Conservation (phyloP, 2,113 vertebrate genomes). For the Microcebus jonahi region DNA sequence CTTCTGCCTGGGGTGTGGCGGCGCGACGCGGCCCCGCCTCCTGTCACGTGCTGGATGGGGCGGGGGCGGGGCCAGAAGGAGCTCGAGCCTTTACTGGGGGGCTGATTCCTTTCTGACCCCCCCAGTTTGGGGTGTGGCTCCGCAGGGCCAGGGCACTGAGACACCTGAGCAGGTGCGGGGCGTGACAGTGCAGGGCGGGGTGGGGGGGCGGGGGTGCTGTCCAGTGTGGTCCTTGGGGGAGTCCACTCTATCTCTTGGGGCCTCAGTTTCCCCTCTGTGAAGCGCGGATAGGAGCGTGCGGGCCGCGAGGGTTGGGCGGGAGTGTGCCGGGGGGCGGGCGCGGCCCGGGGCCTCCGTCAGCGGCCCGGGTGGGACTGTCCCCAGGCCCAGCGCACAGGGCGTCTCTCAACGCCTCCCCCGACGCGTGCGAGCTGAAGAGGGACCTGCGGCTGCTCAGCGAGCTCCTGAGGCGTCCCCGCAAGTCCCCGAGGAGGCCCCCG, state of each 20-base stretch:
- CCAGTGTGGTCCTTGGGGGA: too few species aligned
- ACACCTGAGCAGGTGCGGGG: neutral
- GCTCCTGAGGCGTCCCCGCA: conserved; percentile 41
- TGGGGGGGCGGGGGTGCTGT: neutral
- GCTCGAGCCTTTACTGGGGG: neutral
- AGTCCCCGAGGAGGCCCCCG: neutral
- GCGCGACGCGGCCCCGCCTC: neutral
- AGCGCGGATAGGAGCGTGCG: neutral
- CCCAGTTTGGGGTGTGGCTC: neutral
- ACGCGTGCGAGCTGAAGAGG: conserved; percentile 74
- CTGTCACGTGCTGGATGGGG: neutral
- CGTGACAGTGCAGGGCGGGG: neutral
- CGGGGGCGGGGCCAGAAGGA: neutral
- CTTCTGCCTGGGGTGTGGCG: neutral
- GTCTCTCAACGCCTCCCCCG: conserved; percentile 39
- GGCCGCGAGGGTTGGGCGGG: neutral
- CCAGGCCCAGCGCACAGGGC: neutral
- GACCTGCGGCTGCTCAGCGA: conserved; percentile 66
- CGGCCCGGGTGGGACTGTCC: neutral
- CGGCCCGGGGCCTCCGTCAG: accelerated
- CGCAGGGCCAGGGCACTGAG: too few species aligned
- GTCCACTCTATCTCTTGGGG: neutral
- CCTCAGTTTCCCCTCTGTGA: neutral
- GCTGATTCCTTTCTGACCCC: neutral
- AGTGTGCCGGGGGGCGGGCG: too few species aligned